Evolutionary conservation across 2,888 invertebrate genomes (phyloP).

Genomic region (Archips xylosteana): DNA sequence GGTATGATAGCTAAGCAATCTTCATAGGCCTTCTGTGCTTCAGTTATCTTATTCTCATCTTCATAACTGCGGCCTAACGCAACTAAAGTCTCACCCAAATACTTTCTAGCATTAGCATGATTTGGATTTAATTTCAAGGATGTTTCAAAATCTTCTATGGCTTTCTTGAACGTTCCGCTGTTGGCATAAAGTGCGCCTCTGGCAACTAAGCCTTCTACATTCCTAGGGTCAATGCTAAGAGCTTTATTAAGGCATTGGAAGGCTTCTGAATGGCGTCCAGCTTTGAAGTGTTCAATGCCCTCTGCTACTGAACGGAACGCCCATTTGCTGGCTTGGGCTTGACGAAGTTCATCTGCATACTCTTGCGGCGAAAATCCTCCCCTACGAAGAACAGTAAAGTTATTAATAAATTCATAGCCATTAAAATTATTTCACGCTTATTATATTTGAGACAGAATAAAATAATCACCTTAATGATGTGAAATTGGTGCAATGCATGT

Average conservation of each 20-base stretch:
- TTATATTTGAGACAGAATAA: background rate
- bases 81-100: slow-evolving; percentile 96
- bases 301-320: slow-evolving; percentile 97
- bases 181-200: slow-evolving; percentile 97
- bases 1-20: slow-evolving; percentile 94
- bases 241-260: slow-evolving; percentile 98
- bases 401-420: background rate
- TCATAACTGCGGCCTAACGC: slow-evolving; percentile 95
- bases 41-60: slow-evolving; percentile 93
- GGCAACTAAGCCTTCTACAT: slow-evolving; percentile 96
- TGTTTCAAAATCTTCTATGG: slow-evolving; percentile 97
- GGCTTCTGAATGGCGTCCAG: slow-evolving; percentile 96
- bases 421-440: too few species aligned
- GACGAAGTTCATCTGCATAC: slow-evolving; percentile 93
- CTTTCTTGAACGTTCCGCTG: slow-evolving; percentile 96
- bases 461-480: slow-evolving; percentile 87
- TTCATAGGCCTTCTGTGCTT: slow-evolving; percentile 93
- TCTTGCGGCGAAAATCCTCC: slow-evolving; percentile 92
- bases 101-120: slow-evolving; percentile 97
- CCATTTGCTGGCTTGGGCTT: slow-evolving; percentile 97
- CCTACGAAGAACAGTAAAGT: slow-evolving; percentile 69
- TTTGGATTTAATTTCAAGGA: slow-evolving; percentile 95
- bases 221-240: slow-evolving; percentile 95
- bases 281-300: slow-evolving; percentile 97
- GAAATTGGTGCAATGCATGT: slow-evolving; percentile 89